Evolutionary conservation across 2,113 vertebrate genomes (phyloP).

Genomic region (Saccopteryx bilineata): DNA sequence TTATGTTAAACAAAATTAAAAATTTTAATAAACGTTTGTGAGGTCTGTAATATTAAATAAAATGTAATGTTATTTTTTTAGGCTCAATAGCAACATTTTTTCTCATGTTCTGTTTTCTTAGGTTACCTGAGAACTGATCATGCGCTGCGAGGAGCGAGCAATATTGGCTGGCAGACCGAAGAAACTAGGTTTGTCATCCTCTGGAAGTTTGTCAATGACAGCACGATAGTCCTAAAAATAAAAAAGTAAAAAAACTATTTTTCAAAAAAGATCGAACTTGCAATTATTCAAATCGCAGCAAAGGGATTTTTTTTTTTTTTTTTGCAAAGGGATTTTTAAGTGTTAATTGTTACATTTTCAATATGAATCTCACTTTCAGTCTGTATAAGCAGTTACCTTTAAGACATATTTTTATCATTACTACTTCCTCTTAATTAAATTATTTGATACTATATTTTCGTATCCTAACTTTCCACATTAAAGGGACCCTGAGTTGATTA

Average conservation of each 20-base stretch:
- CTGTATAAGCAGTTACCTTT: neutral
- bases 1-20: neutral
- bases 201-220: slow-evolving; percentile 95
- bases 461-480: neutral
- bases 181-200: slow-evolving; percentile 96
- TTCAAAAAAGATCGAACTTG: neutral
- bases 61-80: neutral
- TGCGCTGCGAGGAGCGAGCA: slow-evolving; percentile 95
- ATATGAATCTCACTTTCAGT: neutral
- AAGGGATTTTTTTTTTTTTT: neutral
- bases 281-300: neutral
- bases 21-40: neutral
- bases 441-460: neutral
- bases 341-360: neutral
- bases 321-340: too few relatives aligned
- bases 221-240: slow-evolving; percentile 93
- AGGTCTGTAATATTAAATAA: neutral
- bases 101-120: neutral
- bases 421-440: neutral
- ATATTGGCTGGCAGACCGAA: slow-evolving; percentile 98
- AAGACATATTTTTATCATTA: neutral
- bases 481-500: neutral
- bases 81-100: neutral
- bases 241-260: slow-evolving; percentile 20
- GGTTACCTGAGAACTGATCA: slow-evolving; percentile 95